phyloP scores from a whole-genome alignment of 1,140 invertebrate species.

The Ridgeia piscesae region DNA sequence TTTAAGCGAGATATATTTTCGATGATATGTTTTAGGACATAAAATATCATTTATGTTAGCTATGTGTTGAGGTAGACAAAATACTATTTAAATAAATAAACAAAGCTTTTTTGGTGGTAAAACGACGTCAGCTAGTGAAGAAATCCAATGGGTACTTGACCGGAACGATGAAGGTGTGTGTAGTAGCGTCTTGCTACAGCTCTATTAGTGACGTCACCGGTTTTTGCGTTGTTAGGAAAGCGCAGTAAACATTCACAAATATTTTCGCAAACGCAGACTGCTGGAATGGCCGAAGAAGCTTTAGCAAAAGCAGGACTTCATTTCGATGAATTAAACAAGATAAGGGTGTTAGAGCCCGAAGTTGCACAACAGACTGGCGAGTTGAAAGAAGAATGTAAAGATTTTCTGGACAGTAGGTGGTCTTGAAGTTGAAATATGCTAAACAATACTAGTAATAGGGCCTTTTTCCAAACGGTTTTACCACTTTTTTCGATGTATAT shows the following conservation, averaged over 20 bases:
- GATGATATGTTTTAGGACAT: no score
- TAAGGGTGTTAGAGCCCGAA: slow-evolving; percentile 77
- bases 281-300: slow-evolving; percentile 70
- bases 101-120: no score
- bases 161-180: neutral
- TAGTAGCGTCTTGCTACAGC: neutral
- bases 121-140: no score
- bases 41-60: no score
- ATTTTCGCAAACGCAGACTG: neutral
- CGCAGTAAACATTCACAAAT: neutral
- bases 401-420: slow-evolving; percentile 77
- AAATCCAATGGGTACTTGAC: no score
- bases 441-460: no score
- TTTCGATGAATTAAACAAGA: slow-evolving; percentile 85
- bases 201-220: neutral
- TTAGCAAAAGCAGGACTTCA: slow-evolving; percentile 74
- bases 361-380: slow-evolving; percentile 74
- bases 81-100: no score
- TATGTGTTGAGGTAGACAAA: no score
- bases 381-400: slow-evolving; percentile 79
- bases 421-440: no score
- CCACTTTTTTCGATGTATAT: no score
- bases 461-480: no score
- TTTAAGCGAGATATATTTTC: no score
- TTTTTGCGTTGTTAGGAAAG: slow-evolving; percentile 1